Percentiles rank a stretch among this genome's conserved stretches.
These are phyloP conservation scores for Caenorhabditis afra DNA, from an alignment of 2,888 invertebrate genomes.

Conservation along the genomic window DNA sequence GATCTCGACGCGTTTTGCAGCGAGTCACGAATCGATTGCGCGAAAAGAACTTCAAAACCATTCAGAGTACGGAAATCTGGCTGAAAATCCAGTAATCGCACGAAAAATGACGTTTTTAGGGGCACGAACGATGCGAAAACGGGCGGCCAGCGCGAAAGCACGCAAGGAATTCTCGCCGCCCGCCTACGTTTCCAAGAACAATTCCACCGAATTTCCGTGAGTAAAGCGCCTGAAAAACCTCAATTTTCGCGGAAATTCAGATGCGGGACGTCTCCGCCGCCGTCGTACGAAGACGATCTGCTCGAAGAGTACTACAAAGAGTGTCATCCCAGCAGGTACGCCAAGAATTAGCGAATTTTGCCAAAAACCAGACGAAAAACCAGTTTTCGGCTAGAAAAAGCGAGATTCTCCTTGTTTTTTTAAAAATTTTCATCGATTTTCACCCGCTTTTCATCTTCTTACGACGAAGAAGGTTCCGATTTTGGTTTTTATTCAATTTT, in stretches of 20 bases:
- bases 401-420: no score
- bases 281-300: constrained; percentile 79
- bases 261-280: constrained; percentile 80
- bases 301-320: constrained; percentile 79
- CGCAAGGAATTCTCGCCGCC: constrained; percentile 68
- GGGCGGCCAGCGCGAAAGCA: constrained; percentile 65
- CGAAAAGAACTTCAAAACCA: constrained; percentile 80
- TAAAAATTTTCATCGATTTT: no score
- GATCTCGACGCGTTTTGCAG: constrained; percentile 79
- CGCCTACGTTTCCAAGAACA: constrained; percentile 63
- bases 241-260: constrained; percentile 26
- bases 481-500: no score
- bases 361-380: constrained; percentile 1
- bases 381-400: no score
- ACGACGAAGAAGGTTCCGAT: no score
- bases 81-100: constrained; percentile 10
- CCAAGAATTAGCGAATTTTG: not conserved
- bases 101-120: constrained; percentile 58
- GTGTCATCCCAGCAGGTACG: constrained; percentile 71
- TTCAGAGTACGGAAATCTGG: constrained; percentile 69
- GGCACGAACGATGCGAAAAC: constrained; percentile 76
- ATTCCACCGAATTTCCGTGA: constrained; percentile 57
- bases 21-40: constrained; percentile 77
- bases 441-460: no score
- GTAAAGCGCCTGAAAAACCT: constrained; percentile 11